Evolutionary conservation across 92 coral and sea anemone genomes (phyloP), one percentile per base, ranked within the genome.

Genomic region (Pocillopora grandis): DNA sequence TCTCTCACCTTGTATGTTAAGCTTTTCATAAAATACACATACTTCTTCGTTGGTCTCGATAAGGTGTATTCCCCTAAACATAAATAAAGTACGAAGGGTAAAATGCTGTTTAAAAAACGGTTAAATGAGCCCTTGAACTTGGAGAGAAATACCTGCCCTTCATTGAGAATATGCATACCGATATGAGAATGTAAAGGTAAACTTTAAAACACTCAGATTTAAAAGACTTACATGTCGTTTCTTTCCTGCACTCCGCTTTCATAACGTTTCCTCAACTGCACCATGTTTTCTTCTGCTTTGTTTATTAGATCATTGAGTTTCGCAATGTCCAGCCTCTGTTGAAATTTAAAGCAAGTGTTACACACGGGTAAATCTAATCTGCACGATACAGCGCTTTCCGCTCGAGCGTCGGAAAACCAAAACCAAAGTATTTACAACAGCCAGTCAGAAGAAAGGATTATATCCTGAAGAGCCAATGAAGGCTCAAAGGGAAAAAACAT

Each of bases 11-110:
- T 96, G 99, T 71, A 96, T 95, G 84, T 96, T 96, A 19, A 96
- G 86, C 75, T 95, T 96, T 79, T 96, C 99, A 80, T 96, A 96
- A 77, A 96, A 96, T 23, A 96, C 99, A 72, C 99, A 96, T 14
- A 96, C 99, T 89, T 96, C 99, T 89, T 96, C 99, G 78, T 96
- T 96, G 70, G 98, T 88, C 91, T 96, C 99, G 66, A 96, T 96
- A 16, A 96, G 92, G 36, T 89, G 92, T 59, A 96, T 96, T 57
- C 99, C 99, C 95, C 99, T 96, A 74, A 14, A 63, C 37, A 63
- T 19, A 62, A 73, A 62, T 15, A 23, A 7, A 66, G 58, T 52
- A 15, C 18, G 10, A 55, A 9, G 2, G 19, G 10, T 6, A 8
- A 16, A 23, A 42, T 58, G 9, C 49, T 37, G 16, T n/a, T 20